Evolutionary conservation across 2,797 vertebrate species (phyloP).

Genomic region (Phoebastria nigripes): DNA sequence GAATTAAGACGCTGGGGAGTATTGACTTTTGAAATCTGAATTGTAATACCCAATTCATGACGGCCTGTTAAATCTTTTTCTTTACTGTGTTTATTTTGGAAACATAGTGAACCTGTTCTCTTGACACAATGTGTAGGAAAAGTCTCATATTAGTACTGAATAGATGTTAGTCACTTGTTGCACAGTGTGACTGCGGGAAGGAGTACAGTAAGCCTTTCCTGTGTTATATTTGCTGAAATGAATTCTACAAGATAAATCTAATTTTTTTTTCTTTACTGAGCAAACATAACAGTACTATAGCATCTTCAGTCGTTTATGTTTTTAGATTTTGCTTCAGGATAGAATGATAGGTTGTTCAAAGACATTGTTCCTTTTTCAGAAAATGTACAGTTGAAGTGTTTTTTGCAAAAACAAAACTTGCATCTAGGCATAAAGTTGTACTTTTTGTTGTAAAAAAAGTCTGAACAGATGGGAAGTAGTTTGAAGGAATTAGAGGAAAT

Average conservation of each 20-base stretch:
- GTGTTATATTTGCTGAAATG: background rate
- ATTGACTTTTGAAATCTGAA: background rate
- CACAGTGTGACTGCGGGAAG: background rate
- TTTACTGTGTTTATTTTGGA: background rate
- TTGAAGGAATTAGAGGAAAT: conserved; percentile 1
- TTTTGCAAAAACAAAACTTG: background rate
- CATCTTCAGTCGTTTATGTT: background rate
- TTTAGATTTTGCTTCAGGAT: background rate
- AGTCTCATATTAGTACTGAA: background rate
- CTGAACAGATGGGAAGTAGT: background rate
- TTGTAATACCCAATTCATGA: background rate
- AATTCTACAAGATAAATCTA: background rate
- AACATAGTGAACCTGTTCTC: background rate
- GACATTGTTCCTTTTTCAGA: background rate
- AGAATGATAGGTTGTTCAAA: background rate
- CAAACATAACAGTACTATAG: background rate
- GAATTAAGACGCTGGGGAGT: background rate
- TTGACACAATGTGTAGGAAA: background rate
- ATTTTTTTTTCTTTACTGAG: background rate
- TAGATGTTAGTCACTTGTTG: background rate
- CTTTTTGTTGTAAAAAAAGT: background rate
- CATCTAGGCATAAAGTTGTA: background rate
- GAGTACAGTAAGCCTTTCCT: background rate
- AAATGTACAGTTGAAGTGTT: background rate
- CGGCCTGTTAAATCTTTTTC: background rate